Base-by-base conservation (phyloP, 1,140 invertebrate species). In the Lepidurus couesii region DNA sequence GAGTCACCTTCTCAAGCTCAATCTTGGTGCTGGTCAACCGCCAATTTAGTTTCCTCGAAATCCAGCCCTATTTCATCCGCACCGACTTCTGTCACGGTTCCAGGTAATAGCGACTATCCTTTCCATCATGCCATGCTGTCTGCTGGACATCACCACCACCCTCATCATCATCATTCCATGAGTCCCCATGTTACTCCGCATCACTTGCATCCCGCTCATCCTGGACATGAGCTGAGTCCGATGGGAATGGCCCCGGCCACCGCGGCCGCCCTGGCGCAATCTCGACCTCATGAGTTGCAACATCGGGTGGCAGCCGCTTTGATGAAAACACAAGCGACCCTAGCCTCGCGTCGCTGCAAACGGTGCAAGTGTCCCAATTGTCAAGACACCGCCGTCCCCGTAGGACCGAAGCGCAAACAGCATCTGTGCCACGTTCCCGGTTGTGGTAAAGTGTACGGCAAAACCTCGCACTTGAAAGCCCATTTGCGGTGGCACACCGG, bases 371-470 rank as follows among this genome's bases (percentile, higher is more conserved):
- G 82, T 80, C 82, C 82, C 11, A 82, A 82, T 75, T 82, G 82
- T 76, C 76, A 82, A 44, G 76, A 53, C 24, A 53, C 45, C 21
- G 81, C 77, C 44, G 79, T 53, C 80, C 79, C 75, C 80, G 80
- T 42, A 77, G 90, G 91, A 82, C 86, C 90, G 9, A 92, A 92
- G 82, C 89, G 91, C 85, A 93, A 94, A 79, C 94, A 95, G 82
- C 97, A 99, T 84, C 92, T 97, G 45, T 91, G 90, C 83, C 90
- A 91, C 82, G 86, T 89, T 74, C 85, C 88, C 13, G 88, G 88
- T 6, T 91, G 90, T 83, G 85, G 85, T 42, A 90, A 92, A 83
- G 89, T 90, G 77, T 91, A 91, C 85, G 90, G 90, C 74, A 91
- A 91, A 84, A 91, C 91, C 34, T 91, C 90, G 6, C 90, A 91